phyloP scores from a whole-genome alignment of 2,113 vertebrate species.

The Crotalus tigris region DNA sequence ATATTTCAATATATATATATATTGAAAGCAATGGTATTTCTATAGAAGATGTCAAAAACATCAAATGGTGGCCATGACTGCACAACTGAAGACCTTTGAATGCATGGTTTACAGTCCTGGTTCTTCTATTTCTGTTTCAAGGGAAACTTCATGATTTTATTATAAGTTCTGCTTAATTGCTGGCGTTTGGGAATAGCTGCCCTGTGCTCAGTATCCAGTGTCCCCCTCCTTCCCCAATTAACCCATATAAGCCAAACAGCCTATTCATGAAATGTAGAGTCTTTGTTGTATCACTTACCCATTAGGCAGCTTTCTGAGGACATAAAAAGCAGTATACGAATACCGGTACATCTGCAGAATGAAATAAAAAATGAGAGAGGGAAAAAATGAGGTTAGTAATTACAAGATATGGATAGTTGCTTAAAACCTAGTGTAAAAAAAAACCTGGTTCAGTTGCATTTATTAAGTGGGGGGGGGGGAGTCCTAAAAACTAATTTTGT shows the following conservation, averaged over 20 bases:
- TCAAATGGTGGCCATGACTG: background rate
- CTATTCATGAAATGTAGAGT: conserved; percentile 45
- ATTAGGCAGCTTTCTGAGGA: conserved; percentile 84
- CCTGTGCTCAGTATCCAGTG: conserved; percentile 10
- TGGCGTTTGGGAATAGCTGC: conserved; percentile 27
- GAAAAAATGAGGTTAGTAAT: conserved; percentile 32
- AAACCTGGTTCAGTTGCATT: background rate
- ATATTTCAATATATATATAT: too few species aligned
- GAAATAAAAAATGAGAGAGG: conserved; percentile 46
- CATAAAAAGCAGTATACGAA: conserved; percentile 92
- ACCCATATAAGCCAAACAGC: conserved; percentile 10
- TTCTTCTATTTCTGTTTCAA: background rate
- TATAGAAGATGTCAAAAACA: background rate
- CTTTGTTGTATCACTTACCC: conserved; percentile 69
- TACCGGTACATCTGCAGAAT: conserved; percentile 86
- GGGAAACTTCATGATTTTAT: conserved; percentile 33
- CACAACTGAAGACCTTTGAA: background rate
- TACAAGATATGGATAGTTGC: conserved; percentile 16
- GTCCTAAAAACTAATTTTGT: background rate
- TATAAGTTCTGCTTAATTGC: conserved; percentile 20
- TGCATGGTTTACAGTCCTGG: background rate
- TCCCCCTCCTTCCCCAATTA: background rate
- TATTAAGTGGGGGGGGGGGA: background rate
- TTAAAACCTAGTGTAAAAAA: background rate
- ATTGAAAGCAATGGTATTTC: background rate